phyloP scores from a whole-genome alignment of 2,113 vertebrate genomes.

The Psilopogon haemacephalus region DNA sequence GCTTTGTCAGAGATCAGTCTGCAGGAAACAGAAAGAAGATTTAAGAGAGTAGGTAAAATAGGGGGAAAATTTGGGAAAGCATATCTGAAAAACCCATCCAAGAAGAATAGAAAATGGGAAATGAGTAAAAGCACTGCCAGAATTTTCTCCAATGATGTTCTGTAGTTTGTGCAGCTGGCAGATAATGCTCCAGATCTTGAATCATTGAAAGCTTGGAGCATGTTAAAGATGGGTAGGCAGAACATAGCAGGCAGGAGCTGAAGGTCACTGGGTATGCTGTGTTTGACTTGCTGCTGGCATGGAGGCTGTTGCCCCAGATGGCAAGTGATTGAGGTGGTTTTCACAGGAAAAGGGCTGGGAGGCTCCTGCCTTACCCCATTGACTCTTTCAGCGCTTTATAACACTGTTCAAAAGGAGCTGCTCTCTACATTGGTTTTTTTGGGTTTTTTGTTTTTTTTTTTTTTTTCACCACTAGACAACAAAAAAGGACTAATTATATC shows the following conservation, averaged over 20 bases:
- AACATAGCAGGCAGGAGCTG: not conserved
- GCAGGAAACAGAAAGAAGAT: not conserved
- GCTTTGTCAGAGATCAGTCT: conserved; percentile 38
- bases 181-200: not conserved
- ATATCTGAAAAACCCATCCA: not conserved
- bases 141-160: not conserved
- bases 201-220: not conserved
- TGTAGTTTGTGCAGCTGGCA: not conserved
- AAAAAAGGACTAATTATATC: too few species aligned
- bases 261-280: not conserved
- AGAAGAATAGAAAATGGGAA: not conserved
- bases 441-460: fast-evolving
- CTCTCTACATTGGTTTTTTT: not conserved
- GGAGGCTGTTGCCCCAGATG: not conserved
- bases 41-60: not conserved
- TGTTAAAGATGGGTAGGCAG: not conserved
- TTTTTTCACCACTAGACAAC: too few species aligned
- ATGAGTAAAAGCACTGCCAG: not conserved
- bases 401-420: not conserved
- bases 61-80: not conserved
- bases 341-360: not conserved
- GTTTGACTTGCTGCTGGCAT: not conserved
- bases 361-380: not conserved
- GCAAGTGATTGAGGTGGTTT: not conserved
- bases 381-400: not conserved